Evolutionary conservation across 2,888 invertebrate genomes (phyloP), one percentile per base, ranked within the genome.

Genomic region (Lasioglossum malachurum): DNA sequence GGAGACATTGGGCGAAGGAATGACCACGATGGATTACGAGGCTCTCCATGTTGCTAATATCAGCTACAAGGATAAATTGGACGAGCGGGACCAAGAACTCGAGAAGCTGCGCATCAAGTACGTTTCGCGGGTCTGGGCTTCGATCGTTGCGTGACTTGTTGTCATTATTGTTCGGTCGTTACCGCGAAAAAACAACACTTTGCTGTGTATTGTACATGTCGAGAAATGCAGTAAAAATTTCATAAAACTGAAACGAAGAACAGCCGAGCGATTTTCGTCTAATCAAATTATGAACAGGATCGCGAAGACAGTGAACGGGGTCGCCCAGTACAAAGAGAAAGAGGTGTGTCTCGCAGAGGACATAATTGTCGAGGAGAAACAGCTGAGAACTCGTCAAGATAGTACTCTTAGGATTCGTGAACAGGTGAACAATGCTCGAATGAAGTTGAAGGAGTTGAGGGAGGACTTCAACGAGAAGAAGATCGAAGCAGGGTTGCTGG

Each of bases 21-120:
- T 92, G 91, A 92, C 90, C 5, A 85, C 89, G 44, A 89, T 91
- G 88, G 93, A 93, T 73, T 93, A 92, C 86, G 93, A 93, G 75
- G 72, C 79, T 23, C 84, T 93, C 27, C 78, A 84, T 2, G 49
- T 88, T n/a, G 78, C 82, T 23, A 91, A 92, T 60, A 76, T 91
- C 8, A 80, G 71, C 64, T 78, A 87, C 71, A 90, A 87, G 77
- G 91, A 94, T 19, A 92, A 91, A 46, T 44, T 93, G 72, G 93
- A 93, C 27, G 92, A 93, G 5, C 89, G 92, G 7, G 89, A 93
- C 4, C 81, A 88, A 10, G 90, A 92, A n/a, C 77, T 94, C 12
- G 93, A 94, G 64, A 93, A 90, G 49, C 84, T 91, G 16, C 85
- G 88, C 19, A 5, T 69, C 73, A 92, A 87, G 93, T 93, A 87